Base-by-base conservation (phyloP, 2,797 vertebrate genomes). In the Poeciliopsis gracilis region DNA sequence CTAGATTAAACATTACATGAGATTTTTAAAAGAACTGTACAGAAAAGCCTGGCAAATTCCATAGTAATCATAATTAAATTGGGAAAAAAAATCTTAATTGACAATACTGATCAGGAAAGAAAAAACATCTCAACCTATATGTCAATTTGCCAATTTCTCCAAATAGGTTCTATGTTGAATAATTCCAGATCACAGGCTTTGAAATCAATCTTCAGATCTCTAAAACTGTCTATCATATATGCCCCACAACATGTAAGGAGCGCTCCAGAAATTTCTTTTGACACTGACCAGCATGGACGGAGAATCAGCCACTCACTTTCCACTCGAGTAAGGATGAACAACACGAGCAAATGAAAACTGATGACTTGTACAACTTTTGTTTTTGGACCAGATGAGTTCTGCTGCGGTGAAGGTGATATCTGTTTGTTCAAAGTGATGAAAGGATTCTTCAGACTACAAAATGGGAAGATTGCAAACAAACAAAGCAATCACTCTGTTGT, bases 1-100 rank as follows among this genome's bases (percentile, higher is more conserved):
- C 25, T 63, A 46, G 33, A 63, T 72, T 75, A 67, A 57, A 70
- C 13, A 2, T 74, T 72, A 25, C 41, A 73, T 78, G 9, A 51
- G 30, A 63, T 13, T 63, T 33, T 75, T 45, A 5, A 77, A 38
- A 51, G 20, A 23, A 23, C 20, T 46, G 25, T n/a, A 55, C 23
- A 55, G 23, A 10, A 55, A n/a, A 55, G 53, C 25, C 25, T 63
- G 59, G 1, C 7, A 63, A 33, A 63, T 63, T 63, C 7, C 8
- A 36, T 36, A 1, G 16, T 36, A 18, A 36, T 20, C 15, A 33
- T 16, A 36, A 63, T 18, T 63, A 30, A 59, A 59, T 16, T 15
- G 13, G 13, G 4, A 5, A 5, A 30, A 30, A 28, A 30, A 30
- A 28, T 6, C 57, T n/a, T 59, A 16, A 30, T 59, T 59, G 57